phyloP scores from a whole-genome alignment of 2,797 vertebrate species.

The Propithecus deckenii region DNA sequence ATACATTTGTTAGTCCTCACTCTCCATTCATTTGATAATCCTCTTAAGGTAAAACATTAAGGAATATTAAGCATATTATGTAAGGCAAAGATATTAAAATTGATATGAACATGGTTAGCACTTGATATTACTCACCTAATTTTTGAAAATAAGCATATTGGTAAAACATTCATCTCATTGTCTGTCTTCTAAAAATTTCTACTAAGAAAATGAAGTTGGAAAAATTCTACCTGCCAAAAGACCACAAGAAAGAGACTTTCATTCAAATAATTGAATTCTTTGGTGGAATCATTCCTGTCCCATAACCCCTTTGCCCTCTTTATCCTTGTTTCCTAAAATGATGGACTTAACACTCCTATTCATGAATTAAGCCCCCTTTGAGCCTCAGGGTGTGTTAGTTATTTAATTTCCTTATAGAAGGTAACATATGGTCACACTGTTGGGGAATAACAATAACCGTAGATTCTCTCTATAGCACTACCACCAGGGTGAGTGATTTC shows the following conservation, averaged over 20 bases:
- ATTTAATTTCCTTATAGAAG: background rate
- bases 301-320: background rate
- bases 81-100: background rate
- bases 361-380: background rate
- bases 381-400: background rate
- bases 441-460: accelerated
- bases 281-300: background rate
- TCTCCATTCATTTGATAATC: background rate
- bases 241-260: background rate
- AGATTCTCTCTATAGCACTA: background rate
- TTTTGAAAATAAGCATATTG: background rate
- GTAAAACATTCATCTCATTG: background rate
- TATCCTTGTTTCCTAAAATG: background rate
- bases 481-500: background rate
- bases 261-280: background rate
- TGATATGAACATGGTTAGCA: background rate
- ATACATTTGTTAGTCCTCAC: background rate
- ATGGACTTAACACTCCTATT: background rate
- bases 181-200: background rate
- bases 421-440: background rate
- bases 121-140: background rate
- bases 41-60: background rate
- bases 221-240: background rate
- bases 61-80: background rate
- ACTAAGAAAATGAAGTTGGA: background rate